Evolutionary conservation across 1,140 invertebrate genomes (phyloP).

Genomic region (Apis cerana): DNA sequence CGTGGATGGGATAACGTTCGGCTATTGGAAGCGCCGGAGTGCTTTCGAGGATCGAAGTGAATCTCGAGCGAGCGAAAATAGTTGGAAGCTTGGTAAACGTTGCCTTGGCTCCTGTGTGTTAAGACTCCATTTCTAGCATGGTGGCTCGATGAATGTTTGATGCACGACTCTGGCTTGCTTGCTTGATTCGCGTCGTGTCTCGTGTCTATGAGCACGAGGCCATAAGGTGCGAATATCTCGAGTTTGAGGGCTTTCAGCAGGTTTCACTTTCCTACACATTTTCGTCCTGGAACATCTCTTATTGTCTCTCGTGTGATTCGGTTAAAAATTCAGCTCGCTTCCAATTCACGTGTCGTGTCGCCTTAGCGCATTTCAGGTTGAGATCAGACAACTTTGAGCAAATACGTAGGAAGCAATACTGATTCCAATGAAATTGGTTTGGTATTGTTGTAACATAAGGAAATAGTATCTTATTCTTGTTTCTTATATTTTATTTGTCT

Average conservation of each 20-base stretch:
- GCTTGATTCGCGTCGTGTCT: conserved; percentile 41
- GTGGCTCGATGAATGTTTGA: conserved; percentile 69
- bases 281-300: conserved; percentile 1
- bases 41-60: conserved; percentile 42
- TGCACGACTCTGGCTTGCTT: conserved; percentile 54
- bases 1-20: neutral
- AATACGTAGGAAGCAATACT: too few relatives aligned
- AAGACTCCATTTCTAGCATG: conserved; percentile 53
- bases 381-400: too few relatives aligned
- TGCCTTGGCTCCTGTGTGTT: conserved; percentile 30
- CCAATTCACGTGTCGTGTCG: too few relatives aligned
- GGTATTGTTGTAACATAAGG: too few relatives aligned
- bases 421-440: too few relatives aligned
- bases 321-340: too few relatives aligned
- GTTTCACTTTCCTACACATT: conserved; percentile 28
- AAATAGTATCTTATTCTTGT: too few relatives aligned
- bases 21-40: conserved; percentile 29
- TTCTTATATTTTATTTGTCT: too few relatives aligned
- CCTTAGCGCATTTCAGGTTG: too few relatives aligned
- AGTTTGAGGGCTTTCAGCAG: conserved; percentile 59
- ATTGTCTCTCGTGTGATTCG: conserved; percentile 19
- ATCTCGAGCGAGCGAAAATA: conserved; percentile 53
- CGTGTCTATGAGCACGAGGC: neutral
- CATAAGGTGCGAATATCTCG: conserved; percentile 4
- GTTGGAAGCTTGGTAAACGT: conserved; percentile 61